phyloP scores from a whole-genome alignment of 2,113 vertebrate species.

The Myiozetetes cayanensis region DNA sequence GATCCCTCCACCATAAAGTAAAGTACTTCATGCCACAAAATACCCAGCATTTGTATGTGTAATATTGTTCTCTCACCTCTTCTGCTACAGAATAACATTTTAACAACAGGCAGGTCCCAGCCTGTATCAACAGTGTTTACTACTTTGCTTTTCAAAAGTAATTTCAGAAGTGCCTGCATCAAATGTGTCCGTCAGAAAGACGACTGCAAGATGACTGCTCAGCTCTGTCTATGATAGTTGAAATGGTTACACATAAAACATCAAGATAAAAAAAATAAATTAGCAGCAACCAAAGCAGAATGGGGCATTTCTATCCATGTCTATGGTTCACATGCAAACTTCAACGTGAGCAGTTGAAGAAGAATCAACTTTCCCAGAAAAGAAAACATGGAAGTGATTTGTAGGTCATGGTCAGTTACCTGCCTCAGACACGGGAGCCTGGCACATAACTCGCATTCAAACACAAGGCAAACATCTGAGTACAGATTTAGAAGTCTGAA shows the following conservation, averaged over 20 bases:
- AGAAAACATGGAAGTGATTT: not conserved
- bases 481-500: not conserved
- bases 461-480: not conserved
- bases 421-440: fast-evolving
- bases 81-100: not conserved
- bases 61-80: not conserved
- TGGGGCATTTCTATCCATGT: not conserved
- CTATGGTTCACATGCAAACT: not conserved
- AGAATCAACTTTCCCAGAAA: not conserved
- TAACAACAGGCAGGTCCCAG: not conserved
- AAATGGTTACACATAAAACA: not conserved
- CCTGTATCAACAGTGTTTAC: not conserved
- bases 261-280: not conserved
- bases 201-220: fast-evolving
- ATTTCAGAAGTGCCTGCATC: not conserved
- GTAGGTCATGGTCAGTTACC: not conserved
- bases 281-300: not conserved
- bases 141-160: not conserved
- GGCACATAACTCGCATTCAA: not conserved
- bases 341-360: not conserved
- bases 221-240: not conserved
- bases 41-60: fast-evolving
- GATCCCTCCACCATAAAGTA: not conserved
- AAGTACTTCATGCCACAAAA: not conserved
- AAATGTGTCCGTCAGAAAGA: not conserved